Conservation (phyloP, 1,140 invertebrate species). For the Drosophila navojoa region DNA sequence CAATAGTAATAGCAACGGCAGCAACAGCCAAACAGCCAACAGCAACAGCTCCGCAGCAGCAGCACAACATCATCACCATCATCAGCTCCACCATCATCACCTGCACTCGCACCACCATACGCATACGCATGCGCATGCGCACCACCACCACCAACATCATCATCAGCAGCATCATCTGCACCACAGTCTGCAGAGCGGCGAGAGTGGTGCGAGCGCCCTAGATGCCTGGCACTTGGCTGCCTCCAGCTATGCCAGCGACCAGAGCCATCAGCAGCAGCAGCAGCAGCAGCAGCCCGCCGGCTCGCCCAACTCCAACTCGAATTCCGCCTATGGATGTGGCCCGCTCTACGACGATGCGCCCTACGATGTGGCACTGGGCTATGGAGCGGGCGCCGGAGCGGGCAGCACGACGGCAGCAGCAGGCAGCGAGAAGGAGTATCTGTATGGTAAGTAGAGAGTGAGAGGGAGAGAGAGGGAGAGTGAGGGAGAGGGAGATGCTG, state of each 20-base stretch:
- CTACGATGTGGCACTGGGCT: slow-evolving; percentile 73
- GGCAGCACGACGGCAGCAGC: slow-evolving; percentile 18
- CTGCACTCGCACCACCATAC: slow-evolving; percentile 53
- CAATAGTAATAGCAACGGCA: slow-evolving; percentile 39
- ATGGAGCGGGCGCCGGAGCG: slow-evolving; percentile 32
- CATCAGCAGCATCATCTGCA: slow-evolving; percentile 64
- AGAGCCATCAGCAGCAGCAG: slow-evolving; percentile 44
- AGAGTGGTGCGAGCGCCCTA: slow-evolving; percentile 38
- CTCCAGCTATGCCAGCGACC: slow-evolving; percentile 53
- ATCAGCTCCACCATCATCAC: slow-evolving; percentile 58
- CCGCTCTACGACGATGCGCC: slow-evolving; percentile 72
- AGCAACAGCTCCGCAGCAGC: slow-evolving; percentile 47
- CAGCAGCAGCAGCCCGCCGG: slow-evolving; percentile 52
- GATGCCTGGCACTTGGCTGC: slow-evolving; percentile 57
- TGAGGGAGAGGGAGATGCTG: not conserved
- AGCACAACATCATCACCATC: slow-evolving; percentile 47
- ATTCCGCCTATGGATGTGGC: slow-evolving; percentile 70
- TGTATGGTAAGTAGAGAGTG: slow-evolving; percentile 67
- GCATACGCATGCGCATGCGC: slow-evolving; percentile 28
- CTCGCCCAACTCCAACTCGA: slow-evolving; percentile 74
- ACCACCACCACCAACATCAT: slow-evolving; percentile 41
- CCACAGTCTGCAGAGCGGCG: slow-evolving; percentile 69
- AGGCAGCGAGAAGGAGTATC: slow-evolving; percentile 77
- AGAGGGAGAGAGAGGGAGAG: not conserved
- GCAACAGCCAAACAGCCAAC: slow-evolving; percentile 44